Evolutionary conservation across 2,797 vertebrate genomes (phyloP).

Genomic region (Catamblyrhynchus diadema): DNA sequence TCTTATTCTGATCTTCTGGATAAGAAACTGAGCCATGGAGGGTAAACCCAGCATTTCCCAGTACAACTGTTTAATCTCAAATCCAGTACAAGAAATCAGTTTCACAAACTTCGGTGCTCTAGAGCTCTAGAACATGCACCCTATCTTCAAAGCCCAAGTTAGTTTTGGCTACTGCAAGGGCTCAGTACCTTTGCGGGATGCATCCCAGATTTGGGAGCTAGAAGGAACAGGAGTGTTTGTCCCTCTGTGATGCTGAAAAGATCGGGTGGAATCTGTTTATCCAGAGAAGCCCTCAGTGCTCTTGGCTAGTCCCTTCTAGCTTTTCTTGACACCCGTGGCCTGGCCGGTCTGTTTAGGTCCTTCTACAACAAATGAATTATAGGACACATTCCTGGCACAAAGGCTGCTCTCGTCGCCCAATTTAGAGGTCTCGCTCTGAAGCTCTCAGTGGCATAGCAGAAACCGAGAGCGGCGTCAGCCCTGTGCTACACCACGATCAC

Average conservation of each 20-base stretch:
- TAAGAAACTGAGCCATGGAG: not conserved
- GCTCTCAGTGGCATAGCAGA: fast-evolving
- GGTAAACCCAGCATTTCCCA: not conserved
- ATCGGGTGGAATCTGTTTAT: not conserved
- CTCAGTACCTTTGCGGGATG: not conserved
- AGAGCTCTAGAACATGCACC: not conserved
- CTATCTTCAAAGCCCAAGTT: not conserved
- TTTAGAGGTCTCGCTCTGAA: not conserved
- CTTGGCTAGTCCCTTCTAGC: not conserved
- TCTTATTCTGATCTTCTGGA: not conserved
- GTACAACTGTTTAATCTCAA: not conserved
- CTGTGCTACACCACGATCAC: not conserved
- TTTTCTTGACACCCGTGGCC: not conserved
- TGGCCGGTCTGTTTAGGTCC: not conserved
- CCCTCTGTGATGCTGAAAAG: not conserved
- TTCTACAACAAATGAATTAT: not conserved
- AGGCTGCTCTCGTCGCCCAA: not conserved
- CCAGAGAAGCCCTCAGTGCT: not conserved
- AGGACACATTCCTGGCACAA: no score
- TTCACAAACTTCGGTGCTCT: not conserved
- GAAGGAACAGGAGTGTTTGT: not conserved
- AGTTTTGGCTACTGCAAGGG: not conserved
- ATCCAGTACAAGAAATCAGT: not conserved
- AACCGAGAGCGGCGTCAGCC: fast-evolving
- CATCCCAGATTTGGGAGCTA: not conserved